These are phyloP conservation scores for Apocrypta bakeri DNA, from an alignment of 1,140 invertebrate genomes.

Conservation along the genomic window DNA sequence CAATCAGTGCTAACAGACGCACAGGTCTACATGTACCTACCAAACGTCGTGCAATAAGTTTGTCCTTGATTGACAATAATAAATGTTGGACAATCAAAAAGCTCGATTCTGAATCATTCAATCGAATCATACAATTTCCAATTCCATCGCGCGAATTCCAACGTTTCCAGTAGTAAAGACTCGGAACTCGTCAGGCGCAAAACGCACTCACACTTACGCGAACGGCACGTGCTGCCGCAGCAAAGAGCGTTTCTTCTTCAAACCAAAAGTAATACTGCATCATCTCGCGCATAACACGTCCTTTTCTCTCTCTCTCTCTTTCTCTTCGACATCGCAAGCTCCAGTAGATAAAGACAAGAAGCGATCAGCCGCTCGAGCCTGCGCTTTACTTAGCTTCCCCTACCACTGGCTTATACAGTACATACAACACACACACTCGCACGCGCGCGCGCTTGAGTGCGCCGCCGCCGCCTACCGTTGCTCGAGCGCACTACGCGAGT, in stretches of 20 bases:
- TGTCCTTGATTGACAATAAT: conserved; percentile 24
- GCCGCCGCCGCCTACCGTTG: conserved; percentile 3
- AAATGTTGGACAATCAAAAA: background rate
- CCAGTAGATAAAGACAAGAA: conserved; percentile 4
- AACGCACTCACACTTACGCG: too few relatives aligned
- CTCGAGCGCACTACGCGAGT: conserved; percentile 68
- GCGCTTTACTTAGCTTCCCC: background rate
- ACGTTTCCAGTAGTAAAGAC: background rate
- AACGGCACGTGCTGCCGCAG: background rate
- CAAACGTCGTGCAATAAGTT: background rate
- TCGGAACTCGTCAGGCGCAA: background rate
- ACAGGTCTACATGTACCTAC: background rate
- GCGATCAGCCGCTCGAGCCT: conserved; percentile 50
- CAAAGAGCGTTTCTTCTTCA: background rate
- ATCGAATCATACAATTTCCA: background rate
- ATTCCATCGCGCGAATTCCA: background rate
- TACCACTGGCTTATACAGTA: too few relatives aligned
- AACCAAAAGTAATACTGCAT: background rate
- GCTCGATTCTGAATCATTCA: background rate
- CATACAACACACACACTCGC: too few relatives aligned
- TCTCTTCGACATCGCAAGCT: background rate
- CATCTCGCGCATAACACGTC: background rate
- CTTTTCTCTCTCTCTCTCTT: background rate
- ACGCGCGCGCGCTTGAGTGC: background rate
- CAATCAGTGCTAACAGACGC: conserved; percentile 9